phyloP scores from a whole-genome alignment of 1,140 invertebrate species.

The Drosophila trapezifrons region DNA sequence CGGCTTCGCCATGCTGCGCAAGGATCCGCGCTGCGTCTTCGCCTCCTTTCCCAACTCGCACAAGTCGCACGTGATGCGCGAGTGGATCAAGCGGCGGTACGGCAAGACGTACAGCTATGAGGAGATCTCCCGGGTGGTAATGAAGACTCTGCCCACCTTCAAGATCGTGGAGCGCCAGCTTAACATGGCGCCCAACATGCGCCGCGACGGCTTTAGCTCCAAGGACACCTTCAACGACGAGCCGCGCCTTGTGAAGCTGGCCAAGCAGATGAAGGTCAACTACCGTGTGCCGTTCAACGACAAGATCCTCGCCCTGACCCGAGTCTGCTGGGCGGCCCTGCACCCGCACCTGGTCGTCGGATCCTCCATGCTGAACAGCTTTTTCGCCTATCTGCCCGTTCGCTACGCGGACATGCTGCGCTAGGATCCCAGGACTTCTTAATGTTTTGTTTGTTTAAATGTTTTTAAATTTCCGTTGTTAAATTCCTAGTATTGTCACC shows the following conservation, averaged over 20 bases:
- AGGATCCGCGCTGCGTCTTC: constrained; percentile 41
- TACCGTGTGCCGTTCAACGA: constrained; percentile 17
- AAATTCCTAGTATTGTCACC: constrained; percentile 5
- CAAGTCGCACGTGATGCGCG: constrained; percentile 18
- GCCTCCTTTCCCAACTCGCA: constrained; percentile 41
- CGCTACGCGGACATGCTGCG: constrained; percentile 29
- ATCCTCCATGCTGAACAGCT: background rate
- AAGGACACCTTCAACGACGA: constrained; percentile 1
- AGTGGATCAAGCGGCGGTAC: constrained; percentile 47
- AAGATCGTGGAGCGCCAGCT: background rate
- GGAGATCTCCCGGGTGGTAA: background rate
- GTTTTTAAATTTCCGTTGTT: constrained; percentile 1
- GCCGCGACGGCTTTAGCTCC: background rate
- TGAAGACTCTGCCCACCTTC: background rate
- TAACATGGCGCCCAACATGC: background rate
- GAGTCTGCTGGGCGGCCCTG: constrained; percentile 19
- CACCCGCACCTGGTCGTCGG: constrained; percentile 14
- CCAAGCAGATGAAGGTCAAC: background rate
- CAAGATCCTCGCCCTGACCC: constrained; percentile 6
- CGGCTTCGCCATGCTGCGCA: constrained; percentile 13
- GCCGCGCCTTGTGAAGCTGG: background rate
- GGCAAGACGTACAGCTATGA: constrained; percentile 25
- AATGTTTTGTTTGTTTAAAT: background rate
- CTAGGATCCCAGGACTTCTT: background rate
- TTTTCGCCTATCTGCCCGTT: constrained; percentile 45